Evolutionary conservation across 30 jellyfish, hydroid and myxozoan species (phyloP).

Genomic region (Morbakka virulenta): DNA sequence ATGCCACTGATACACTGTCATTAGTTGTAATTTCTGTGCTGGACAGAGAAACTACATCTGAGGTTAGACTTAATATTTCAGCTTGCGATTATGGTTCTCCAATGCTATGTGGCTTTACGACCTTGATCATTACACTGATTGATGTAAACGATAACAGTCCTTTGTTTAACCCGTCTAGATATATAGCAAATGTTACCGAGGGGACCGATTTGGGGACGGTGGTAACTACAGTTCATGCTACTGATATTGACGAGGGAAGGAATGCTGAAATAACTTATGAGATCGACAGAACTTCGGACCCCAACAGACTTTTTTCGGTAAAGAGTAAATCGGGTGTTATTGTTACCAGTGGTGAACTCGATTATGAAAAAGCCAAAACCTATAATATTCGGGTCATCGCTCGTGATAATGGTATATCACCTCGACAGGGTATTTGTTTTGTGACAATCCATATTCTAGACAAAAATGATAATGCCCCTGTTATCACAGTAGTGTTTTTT

Average conservation of each 20-base stretch:
- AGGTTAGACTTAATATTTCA: constrained; percentile 38
- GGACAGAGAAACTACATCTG: constrained; percentile 64
- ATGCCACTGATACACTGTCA: constrained; percentile 16
- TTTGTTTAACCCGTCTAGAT: constrained; percentile 56
- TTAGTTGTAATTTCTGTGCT: constrained; percentile 32
- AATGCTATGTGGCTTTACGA: constrained; percentile 59
- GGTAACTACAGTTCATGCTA: constrained; percentile 52
- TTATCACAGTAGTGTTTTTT: constrained; percentile 8
- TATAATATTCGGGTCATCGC: constrained; percentile 62
- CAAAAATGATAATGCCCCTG: constrained; percentile 82
- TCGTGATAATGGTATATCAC: constrained; percentile 51
- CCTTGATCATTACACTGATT: constrained; percentile 20
- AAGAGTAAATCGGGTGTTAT: constrained; percentile 38
- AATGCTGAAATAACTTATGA: constrained; percentile 59
- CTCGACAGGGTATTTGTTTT: constrained; percentile 26
- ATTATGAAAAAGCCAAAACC: constrained; percentile 45
- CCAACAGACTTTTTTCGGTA: constrained; percentile 28
- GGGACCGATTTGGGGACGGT: constrained; percentile 43
- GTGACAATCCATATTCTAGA: constrained; percentile 61
- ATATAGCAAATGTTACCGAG: constrained; percentile 65
- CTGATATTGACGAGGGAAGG: constrained; percentile 78
- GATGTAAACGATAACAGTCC: constrained; percentile 96
- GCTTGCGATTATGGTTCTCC: constrained; percentile 82
- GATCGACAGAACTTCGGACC: constrained; percentile 45
- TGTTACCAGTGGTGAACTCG: constrained; percentile 43